These are phyloP conservation scores for Cantharis rustica DNA, from an alignment of 2,888 invertebrate genomes.

Conservation along the genomic window DNA sequence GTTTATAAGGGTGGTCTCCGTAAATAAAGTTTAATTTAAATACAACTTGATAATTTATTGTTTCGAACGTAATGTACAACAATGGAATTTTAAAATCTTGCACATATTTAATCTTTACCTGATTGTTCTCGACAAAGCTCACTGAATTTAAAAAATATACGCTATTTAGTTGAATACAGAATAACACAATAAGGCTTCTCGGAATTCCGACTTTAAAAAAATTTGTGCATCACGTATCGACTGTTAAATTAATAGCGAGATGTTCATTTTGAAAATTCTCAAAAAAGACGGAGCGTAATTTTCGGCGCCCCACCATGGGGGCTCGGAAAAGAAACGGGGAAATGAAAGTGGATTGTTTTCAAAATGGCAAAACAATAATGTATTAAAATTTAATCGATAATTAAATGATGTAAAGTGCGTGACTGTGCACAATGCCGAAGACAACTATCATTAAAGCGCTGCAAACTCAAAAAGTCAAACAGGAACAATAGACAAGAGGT, in stretches of 20 bases:
- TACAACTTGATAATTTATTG: constrained; percentile 11
- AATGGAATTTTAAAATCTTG: constrained; percentile 16
- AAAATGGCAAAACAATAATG: background rate
- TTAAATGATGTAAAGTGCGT: background rate
- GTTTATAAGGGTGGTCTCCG: constrained; percentile 33
- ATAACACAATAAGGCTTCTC: background rate
- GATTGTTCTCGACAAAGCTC: constrained; percentile 5
- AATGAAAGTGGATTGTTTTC: background rate
- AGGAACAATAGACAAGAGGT: constrained; percentile 37
- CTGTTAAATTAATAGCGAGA: background rate
- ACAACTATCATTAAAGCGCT: background rate
- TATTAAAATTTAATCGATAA: constrained; percentile 2
- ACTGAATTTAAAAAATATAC: background rate
- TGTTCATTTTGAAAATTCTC: background rate
- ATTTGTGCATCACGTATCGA: background rate
- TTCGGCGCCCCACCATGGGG: background rate
- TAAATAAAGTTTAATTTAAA: constrained; percentile 29
- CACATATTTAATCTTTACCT: constrained; percentile 9
- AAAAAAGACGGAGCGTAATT: background rate
- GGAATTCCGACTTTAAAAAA: background rate
- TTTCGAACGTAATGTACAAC: constrained; percentile 1
- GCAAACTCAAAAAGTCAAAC: constrained; percentile 7
- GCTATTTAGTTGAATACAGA: background rate
- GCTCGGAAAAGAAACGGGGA: background rate
- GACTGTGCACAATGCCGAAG: constrained; percentile 16